Percentiles rank a stretch among this genome's conserved stretches.
phyloP scores from a whole-genome alignment of 1,140 invertebrate genomes.

The Hestina assimilis region DNA sequence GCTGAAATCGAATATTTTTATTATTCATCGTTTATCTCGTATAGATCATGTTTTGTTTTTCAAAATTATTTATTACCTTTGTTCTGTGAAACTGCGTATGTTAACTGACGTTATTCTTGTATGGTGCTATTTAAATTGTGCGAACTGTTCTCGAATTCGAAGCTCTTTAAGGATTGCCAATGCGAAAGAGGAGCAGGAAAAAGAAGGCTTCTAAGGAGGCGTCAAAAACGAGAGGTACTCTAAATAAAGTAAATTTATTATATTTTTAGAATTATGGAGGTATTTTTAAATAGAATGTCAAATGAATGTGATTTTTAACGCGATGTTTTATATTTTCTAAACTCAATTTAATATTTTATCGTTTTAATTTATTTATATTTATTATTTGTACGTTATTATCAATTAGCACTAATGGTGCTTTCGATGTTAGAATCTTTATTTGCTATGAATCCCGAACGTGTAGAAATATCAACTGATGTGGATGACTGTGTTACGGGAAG shows the following conservation, averaged over 20 bases:
- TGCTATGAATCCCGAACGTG: neutral
- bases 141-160: slow-evolving; percentile 67
- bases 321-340: too few species aligned
- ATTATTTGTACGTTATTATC: neutral
- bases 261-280: neutral
- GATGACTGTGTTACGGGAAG: neutral
- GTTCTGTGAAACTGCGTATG: too few species aligned
- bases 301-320: neutral
- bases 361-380: neutral
- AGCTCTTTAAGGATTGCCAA: slow-evolving; percentile 69
- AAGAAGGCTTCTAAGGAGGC: slow-evolving; percentile 61
- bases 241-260: neutral
- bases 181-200: slow-evolving; percentile 75
- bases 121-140: slow-evolving; percentile 66
- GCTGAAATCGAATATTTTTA: slow-evolving; percentile 50
- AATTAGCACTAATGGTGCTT: neutral
- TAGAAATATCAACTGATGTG: neutral
- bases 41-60: slow-evolving; percentile 46
- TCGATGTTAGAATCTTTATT: neutral
- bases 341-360: neutral
- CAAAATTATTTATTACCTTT: neutral
- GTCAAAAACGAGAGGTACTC: slow-evolving; percentile 51
- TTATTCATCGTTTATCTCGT: slow-evolving; percentile 43
- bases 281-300: neutral
- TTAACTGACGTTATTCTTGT: slow-evolving; percentile 31